Percentiles rank a stretch among this genome's conserved stretches.
These are phyloP conservation scores for Epizoanthus ramosus DNA, from an alignment of 92 coral and sea anemone genomes.

Conservation along the genomic window DNA sequence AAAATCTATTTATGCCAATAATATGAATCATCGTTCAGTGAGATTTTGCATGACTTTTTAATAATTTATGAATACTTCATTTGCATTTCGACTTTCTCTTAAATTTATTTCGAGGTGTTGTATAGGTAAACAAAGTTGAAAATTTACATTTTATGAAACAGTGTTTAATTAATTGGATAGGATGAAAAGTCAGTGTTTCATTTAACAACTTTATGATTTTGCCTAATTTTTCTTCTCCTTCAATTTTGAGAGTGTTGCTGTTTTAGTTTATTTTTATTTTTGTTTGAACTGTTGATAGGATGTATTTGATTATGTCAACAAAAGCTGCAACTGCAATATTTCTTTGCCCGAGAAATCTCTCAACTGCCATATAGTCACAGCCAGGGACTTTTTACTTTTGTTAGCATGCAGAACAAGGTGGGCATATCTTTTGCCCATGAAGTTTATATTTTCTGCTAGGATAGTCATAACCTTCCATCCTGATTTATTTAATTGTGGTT, in stretches of 20 bases:
- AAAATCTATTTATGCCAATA: constrained; percentile 18
- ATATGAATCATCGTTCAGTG: constrained; percentile 30
- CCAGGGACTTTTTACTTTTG: too few relatives aligned
- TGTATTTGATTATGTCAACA: too few relatives aligned
- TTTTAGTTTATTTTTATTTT: neutral
- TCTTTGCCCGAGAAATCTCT: too few relatives aligned
- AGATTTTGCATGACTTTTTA: constrained; percentile 43
- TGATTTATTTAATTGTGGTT: too few relatives aligned
- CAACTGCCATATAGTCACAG: too few relatives aligned
- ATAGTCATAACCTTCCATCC: too few relatives aligned
- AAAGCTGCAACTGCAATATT: too few relatives aligned
- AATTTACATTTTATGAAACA: constrained; percentile 1
- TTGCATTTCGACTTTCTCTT: constrained; percentile 35
- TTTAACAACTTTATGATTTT: neutral
- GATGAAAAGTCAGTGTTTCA: neutral
- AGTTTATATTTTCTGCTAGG: too few relatives aligned
- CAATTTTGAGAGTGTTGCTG: neutral
- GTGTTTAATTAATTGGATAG: constrained; percentile 1
- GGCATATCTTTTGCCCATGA: too few relatives aligned
- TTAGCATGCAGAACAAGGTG: too few relatives aligned
- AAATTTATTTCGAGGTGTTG: constrained; percentile 26
- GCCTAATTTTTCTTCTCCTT: neutral
- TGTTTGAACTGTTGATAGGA: neutral
- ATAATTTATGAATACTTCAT: constrained; percentile 32
- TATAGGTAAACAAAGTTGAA: constrained; percentile 24